phyloP scores from a whole-genome alignment of 2,888 invertebrate species.

The Piscicola geometra region DNA sequence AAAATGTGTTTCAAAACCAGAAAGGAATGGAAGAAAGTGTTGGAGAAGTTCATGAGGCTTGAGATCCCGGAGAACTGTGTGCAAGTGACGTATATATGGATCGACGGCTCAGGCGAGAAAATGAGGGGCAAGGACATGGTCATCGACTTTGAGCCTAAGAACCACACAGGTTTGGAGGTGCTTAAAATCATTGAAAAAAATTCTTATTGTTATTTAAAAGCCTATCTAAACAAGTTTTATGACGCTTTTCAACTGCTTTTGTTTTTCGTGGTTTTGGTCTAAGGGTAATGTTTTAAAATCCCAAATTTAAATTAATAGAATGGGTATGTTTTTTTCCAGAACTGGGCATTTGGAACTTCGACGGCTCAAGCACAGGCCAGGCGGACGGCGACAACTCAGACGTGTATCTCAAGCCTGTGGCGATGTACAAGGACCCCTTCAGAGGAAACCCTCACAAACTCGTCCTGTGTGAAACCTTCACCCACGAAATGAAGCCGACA shows the following conservation, averaged over 20 bases:
- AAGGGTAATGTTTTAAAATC: too few species aligned
- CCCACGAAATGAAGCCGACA: constrained; percentile 75
- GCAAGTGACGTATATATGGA: constrained; percentile 52
- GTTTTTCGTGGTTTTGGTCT: too few species aligned
- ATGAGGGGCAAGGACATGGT: constrained; percentile 51
- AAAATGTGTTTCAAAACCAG: too few species aligned
- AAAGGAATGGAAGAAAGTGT: too few species aligned
- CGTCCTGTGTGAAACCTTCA: constrained; percentile 79
- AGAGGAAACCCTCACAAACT: constrained; percentile 79
- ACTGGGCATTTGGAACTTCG: constrained; percentile 56
- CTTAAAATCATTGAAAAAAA: too few species aligned
- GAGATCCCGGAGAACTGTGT: not conserved
- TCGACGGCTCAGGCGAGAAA: constrained; percentile 53
- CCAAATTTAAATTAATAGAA: not conserved
- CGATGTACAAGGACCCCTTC: constrained; percentile 88
- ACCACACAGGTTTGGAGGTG: constrained; percentile 46
- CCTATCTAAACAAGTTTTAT: not conserved
- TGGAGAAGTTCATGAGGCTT: not conserved
- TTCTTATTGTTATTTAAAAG: too few species aligned
- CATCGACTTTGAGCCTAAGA: constrained; percentile 47
- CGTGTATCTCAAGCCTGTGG: constrained; percentile 79
- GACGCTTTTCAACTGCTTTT: too few species aligned
- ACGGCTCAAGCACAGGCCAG: constrained; percentile 56
- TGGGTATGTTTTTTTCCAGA: too few species aligned
- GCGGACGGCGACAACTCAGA: constrained; percentile 62